Evolutionary conservation across 1,140 invertebrate genomes (phyloP).

Genomic region (Hyles vespertilio): DNA sequence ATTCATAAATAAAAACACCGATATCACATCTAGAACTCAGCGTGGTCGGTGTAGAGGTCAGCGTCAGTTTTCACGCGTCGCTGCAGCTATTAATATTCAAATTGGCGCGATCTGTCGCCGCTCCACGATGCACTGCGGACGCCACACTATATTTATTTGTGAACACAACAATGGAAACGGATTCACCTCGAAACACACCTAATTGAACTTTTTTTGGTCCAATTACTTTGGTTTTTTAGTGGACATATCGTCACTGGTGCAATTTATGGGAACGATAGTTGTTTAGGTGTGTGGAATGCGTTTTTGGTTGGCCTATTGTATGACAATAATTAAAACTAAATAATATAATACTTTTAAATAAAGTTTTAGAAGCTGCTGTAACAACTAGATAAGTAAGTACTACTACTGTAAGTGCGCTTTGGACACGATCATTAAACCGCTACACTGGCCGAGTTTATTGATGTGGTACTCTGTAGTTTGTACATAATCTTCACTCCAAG

Average conservation of each 20-base stretch:
- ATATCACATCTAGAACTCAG: no score
- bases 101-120: constrained; percentile 71
- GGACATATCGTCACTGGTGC: not conserved
- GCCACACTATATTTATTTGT: constrained; percentile 54
- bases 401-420: not conserved
- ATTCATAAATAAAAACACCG: no score
- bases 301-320: no score
- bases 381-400: not conserved
- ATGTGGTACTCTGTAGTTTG: no score
- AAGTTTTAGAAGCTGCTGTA: not conserved
- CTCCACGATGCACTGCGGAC: constrained; percentile 47
- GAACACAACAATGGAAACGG: constrained; percentile 27
- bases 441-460: no score
- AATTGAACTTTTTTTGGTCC: no score
- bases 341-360: not conserved
- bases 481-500: no score
- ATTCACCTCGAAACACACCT: no score
- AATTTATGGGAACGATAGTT: not conserved
- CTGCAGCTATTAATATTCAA: constrained; percentile 72
- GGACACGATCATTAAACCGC: no score
- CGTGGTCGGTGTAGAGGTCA: not conserved
- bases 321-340: no score
- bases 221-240: not conserved
- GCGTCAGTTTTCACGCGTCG: constrained; percentile 69
- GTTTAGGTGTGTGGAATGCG: no score